phyloP scores from a whole-genome alignment of 2,888 invertebrate genomes.

The Pristionchus exspectatus region DNA sequence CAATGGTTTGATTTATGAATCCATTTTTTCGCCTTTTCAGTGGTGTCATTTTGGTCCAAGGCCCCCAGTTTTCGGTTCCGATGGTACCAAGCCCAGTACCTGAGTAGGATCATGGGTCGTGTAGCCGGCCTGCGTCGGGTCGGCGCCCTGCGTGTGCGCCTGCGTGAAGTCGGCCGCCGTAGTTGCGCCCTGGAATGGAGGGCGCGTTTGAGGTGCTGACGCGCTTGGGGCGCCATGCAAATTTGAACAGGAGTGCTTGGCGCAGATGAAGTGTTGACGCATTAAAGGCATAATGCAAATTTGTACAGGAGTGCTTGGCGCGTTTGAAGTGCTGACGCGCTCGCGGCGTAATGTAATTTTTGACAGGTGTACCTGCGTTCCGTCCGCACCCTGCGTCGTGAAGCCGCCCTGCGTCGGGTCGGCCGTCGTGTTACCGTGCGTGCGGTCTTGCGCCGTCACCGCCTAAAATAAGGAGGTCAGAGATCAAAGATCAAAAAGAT shows the following conservation, averaged over 20 bases:
- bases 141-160: neutral
- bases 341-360: too few species aligned
- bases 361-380: neutral
- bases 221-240: neutral
- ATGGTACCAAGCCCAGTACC: neutral
- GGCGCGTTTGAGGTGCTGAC: neutral
- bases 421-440: neutral
- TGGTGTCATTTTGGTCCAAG: too few species aligned
- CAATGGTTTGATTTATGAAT: too few species aligned
- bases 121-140: neutral
- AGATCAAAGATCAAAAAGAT: neutral
- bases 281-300: too few species aligned
- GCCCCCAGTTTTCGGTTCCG: too few species aligned
- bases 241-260: too few species aligned
- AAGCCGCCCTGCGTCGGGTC: neutral
- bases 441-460: neutral
- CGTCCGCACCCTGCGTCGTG: neutral
- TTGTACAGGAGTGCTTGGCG: too few species aligned
- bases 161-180: conserved; percentile 13
- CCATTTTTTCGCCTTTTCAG: too few species aligned
- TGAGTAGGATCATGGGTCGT: neutral
- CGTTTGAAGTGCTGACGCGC: neutral
- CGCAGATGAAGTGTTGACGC: neutral
- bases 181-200: neutral
- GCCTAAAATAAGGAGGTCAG: neutral